A percentile compares a stretch with the other conserved stretches of the same genome.
Evolutionary conservation across 2,113 vertebrate genomes (phyloP).

Genomic region (Peromyscus leucopus): DNA sequence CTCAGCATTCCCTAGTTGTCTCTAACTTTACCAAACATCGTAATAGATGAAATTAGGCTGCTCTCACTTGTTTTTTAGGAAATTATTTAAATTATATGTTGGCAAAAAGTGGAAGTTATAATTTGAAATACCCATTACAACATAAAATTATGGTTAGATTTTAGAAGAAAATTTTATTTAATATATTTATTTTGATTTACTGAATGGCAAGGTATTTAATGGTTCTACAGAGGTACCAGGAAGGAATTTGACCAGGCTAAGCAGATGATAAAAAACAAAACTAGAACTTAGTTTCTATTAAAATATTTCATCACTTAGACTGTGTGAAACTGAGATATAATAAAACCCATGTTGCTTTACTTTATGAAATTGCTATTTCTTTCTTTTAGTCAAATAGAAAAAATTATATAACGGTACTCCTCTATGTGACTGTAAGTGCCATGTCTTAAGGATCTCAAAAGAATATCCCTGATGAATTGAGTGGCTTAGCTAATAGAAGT

Average conservation of each 20-base stretch:
- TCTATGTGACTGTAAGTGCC: background rate
- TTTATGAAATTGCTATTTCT: background rate
- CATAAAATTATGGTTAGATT: background rate
- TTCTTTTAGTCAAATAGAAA: background rate
- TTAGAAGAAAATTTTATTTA: background rate
- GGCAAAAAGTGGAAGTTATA: background rate
- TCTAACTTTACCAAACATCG: background rate
- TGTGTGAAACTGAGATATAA: background rate
- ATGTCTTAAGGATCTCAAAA: too few species aligned
- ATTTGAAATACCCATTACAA: background rate
- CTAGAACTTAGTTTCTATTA: background rate
- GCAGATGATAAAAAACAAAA: too few species aligned
- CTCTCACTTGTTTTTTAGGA: background rate
- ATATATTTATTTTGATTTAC: background rate
- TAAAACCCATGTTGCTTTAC: background rate
- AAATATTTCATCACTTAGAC: background rate
- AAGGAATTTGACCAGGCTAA: background rate
- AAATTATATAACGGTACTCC: background rate
- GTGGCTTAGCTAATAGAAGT: background rate
- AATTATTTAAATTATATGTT: background rate
- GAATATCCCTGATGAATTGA: background rate
- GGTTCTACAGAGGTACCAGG: background rate
- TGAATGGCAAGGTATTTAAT: too few species aligned
- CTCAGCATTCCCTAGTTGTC: background rate
- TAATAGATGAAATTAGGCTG: background rate